Percentiles rank a stretch among this genome's conserved stretches.
Conservation (phyloP, 2,797 vertebrate species). For the Catamblyrhynchus diadema region DNA sequence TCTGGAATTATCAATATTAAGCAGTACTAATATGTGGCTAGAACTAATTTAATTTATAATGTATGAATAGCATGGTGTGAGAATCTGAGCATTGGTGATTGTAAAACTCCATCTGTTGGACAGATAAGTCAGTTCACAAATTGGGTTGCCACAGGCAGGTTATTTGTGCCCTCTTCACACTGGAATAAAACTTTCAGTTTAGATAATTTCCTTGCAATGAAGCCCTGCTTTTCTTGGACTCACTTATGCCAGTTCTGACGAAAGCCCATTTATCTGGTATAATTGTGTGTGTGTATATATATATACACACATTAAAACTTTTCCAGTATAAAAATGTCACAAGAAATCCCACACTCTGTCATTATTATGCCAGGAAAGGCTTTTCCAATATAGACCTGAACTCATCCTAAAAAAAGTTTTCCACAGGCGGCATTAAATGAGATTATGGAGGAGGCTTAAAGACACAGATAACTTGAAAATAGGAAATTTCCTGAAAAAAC, state of each 20-base stretch:
- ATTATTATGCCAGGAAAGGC: background rate
- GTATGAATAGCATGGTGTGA: background rate
- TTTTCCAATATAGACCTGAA: background rate
- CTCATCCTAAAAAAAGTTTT: background rate
- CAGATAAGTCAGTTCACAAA: conserved; percentile 1
- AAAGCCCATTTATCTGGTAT: background rate
- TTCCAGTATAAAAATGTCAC: background rate
- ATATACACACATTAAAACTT: background rate
- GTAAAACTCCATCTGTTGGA: conserved; percentile 55
- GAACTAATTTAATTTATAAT: background rate
- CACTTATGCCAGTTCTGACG: background rate
- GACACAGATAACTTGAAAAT: background rate
- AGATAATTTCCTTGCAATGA: background rate
- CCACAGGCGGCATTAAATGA: background rate
- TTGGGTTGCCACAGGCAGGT: accelerated
- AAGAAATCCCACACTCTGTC: background rate
- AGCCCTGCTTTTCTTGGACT: background rate
- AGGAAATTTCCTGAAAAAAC: background rate
- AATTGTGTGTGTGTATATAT: background rate
- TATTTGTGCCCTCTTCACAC: background rate
- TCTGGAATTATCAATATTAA: conserved; percentile 4
- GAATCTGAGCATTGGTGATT: background rate
- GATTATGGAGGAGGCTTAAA: conserved; percentile 2
- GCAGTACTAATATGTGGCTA: background rate
- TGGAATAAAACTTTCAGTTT: background rate